A percentile compares a stretch with the other conserved stretches of the same genome.
Conservation (phyloP, 2,113 vertebrate genomes). For the Lepus timidus region DNA sequence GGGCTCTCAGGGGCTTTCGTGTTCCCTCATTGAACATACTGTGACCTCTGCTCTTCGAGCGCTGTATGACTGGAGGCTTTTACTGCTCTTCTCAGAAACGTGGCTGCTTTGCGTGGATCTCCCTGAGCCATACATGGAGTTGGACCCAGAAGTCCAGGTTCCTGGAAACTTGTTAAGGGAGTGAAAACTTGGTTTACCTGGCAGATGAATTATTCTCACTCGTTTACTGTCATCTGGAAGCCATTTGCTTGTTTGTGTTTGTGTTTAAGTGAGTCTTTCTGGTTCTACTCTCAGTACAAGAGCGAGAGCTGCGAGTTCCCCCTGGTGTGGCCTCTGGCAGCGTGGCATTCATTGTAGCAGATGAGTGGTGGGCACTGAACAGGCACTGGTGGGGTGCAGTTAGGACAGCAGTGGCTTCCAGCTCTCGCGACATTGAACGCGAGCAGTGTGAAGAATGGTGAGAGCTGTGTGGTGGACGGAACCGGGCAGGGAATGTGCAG, state of each 20-base stretch:
- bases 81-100: constrained; percentile 59
- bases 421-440: constrained; percentile 43
- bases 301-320: constrained; percentile 74
- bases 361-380: no score
- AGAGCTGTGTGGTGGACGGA: constrained; percentile 55
- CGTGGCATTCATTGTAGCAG: no score
- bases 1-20: constrained; percentile 49
- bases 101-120: constrained; percentile 73
- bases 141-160: constrained; percentile 77
- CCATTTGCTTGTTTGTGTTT: constrained; percentile 12
- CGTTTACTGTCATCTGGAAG: constrained; percentile 52
- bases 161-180: constrained; percentile 54
- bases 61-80: constrained; percentile 58
- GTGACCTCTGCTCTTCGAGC: constrained; percentile 61
- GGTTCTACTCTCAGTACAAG: background rate
- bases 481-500: constrained; percentile 68
- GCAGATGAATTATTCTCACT: constrained; percentile 57
- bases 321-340: background rate
- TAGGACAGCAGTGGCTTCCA: constrained; percentile 73
- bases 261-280: constrained; percentile 53
- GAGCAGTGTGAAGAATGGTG: no score
- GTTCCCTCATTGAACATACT: constrained; percentile 58
- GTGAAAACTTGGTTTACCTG: constrained; percentile 62
- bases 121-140: constrained; percentile 76
- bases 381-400: constrained; percentile 62